phyloP scores from a whole-genome alignment of 2,888 invertebrate genomes.

The Drosophila mimetica region DNA sequence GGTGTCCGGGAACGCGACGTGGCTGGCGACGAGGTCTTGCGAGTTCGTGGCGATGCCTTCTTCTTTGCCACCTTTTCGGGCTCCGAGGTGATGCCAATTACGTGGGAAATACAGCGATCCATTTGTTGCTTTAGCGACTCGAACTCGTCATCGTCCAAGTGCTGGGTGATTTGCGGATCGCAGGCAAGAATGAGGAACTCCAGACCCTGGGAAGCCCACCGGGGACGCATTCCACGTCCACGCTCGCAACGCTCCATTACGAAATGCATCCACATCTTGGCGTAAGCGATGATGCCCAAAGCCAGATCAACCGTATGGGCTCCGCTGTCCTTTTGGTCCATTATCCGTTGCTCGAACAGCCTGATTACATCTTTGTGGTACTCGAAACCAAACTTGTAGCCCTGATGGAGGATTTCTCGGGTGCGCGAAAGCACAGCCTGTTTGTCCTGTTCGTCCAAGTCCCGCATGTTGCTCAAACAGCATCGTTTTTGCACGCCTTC shows the following conservation, averaged over 20 bases:
- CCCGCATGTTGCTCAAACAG: slow-evolving; percentile 77
- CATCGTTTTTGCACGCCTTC: slow-evolving; percentile 82
- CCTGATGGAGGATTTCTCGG: slow-evolving; percentile 92
- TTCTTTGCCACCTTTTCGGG: slow-evolving; percentile 84
- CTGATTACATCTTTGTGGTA: slow-evolving; percentile 86
- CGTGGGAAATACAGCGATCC: slow-evolving; percentile 94
- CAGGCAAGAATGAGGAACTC: slow-evolving; percentile 94
- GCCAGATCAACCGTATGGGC: slow-evolving; percentile 85
- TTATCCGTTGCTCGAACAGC: slow-evolving; percentile 85
- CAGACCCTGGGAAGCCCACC: slow-evolving; percentile 95
- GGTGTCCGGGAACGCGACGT: slow-evolving; percentile 83
- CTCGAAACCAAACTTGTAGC: slow-evolving; percentile 95
- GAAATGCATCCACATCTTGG: slow-evolving; percentile 95
- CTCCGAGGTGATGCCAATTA: slow-evolving; percentile 88
- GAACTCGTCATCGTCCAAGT: slow-evolving; percentile 91
- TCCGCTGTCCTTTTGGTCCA: slow-evolving; percentile 80
- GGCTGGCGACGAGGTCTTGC: slow-evolving; percentile 84
- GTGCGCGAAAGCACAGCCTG: slow-evolving; percentile 87
- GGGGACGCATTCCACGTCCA: slow-evolving; percentile 91
- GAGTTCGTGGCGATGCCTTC: slow-evolving; percentile 83
- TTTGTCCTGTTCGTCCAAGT: slow-evolving; percentile 75
- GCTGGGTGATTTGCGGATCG: slow-evolving; percentile 92
- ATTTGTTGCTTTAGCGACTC: slow-evolving; percentile 91
- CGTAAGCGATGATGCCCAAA: slow-evolving; percentile 88
- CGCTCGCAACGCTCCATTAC: slow-evolving; percentile 93